Evolutionary conservation across 2,113 vertebrate genomes (phyloP).

Genomic region (Panurus biarmicus): DNA sequence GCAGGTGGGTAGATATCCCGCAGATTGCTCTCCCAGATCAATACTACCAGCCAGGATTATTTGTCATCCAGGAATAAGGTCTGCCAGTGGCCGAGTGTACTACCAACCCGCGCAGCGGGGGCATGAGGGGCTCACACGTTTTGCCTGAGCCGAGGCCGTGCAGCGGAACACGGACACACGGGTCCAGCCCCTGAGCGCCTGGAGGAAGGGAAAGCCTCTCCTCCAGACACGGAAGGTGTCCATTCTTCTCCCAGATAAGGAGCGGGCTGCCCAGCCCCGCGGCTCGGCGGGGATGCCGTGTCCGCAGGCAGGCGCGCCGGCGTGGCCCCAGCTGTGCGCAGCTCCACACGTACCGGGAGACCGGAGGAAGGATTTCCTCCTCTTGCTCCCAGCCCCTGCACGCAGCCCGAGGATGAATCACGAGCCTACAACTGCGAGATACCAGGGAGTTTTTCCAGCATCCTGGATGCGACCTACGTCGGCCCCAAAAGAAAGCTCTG

Average conservation of each 20-base stretch:
- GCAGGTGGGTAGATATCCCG: not conserved
- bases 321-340: not conserved
- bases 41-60: not conserved
- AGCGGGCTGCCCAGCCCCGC: not conserved
- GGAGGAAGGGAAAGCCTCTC: not conserved
- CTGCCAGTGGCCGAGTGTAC: rapidly evolving
- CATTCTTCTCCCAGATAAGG: not conserved
- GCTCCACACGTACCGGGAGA: not conserved
- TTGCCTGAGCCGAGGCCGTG: not conserved
- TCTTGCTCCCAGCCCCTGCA: not conserved
- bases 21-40: not conserved
- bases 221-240: not conserved
- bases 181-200: not conserved
- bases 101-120: rapidly evolving
- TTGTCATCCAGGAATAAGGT: not conserved
- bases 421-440: not conserved
- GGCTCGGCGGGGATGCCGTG: not conserved
- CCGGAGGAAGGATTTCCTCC: constrained; percentile 50
- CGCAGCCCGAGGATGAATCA: not conserved
- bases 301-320: not conserved
- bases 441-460: not conserved
- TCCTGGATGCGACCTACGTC: not conserved
- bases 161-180: not conserved
- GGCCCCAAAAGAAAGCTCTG: not conserved
- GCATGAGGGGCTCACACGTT: rapidly evolving